These are phyloP conservation scores for Scomber colias DNA, from an alignment of 2,113 vertebrate species.

Conservation along the genomic window DNA sequence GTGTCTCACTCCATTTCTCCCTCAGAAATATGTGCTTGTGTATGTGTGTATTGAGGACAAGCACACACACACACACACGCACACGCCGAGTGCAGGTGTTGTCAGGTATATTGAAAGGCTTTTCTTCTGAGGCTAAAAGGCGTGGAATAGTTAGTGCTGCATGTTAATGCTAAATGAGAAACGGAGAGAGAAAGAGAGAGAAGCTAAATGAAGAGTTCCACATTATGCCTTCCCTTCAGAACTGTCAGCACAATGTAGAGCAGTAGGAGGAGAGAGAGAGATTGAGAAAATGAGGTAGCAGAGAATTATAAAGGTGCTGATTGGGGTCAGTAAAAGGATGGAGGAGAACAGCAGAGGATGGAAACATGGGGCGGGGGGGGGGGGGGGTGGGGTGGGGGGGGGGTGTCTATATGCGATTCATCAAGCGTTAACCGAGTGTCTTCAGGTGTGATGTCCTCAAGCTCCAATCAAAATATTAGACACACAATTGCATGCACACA, in stretches of 20 bases:
- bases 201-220: constrained; percentile 17
- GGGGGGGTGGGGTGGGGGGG: neutral
- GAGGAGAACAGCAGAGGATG: neutral
- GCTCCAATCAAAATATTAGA: neutral
- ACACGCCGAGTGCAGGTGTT: constrained; percentile 22
- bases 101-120: constrained; percentile 28
- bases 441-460: neutral
- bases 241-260: constrained; percentile 52
- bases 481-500: neutral
- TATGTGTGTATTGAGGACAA: neutral
- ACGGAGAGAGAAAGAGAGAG: neutral
- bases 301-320: constrained; percentile 58
- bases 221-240: constrained; percentile 32
- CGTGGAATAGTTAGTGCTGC: constrained; percentile 44
- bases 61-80: constrained; percentile 1
- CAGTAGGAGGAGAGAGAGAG: constrained; percentile 3
- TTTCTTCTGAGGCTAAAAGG: constrained; percentile 13
- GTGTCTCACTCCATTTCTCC: constrained; percentile 21
- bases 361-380: neutral
- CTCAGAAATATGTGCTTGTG: neutral
- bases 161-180: constrained; percentile 50
- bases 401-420: neutral
- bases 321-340: constrained; percentile 52
- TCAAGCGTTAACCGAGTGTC: constrained; percentile 3
- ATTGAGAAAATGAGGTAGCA: constrained; percentile 26